These are phyloP conservation scores for Norana najaformis DNA, from an alignment of 2,888 invertebrate genomes.

Conservation along the genomic window DNA sequence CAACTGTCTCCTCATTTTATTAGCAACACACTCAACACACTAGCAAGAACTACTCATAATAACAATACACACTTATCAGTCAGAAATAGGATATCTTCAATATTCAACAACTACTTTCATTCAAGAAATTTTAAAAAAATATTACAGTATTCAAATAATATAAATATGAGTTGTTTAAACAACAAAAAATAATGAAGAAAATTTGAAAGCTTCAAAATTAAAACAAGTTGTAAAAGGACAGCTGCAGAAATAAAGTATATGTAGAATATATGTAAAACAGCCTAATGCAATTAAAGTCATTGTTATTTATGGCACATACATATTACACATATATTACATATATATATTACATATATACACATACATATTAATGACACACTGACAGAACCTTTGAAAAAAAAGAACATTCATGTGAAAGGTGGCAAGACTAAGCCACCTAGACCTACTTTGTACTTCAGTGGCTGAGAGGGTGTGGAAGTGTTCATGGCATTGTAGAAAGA, in stretches of 20 bases:
- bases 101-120: not conserved
- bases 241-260: not conserved
- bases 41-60: not conserved
- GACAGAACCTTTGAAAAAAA: too few species aligned
- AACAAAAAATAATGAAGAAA: not conserved
- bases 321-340: too few species aligned
- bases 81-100: not conserved
- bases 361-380: not conserved
- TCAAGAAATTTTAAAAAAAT: not conserved
- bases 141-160: not conserved
- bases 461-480: conserved; percentile 48
- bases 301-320: too few species aligned
- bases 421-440: not conserved
- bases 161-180: not conserved
- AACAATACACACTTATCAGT: not conserved
- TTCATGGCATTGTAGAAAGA: conserved; percentile 48
- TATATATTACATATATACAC: too few species aligned
- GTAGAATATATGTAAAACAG: not conserved
- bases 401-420: too few species aligned
- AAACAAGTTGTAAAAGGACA: not conserved
- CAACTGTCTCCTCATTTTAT: not conserved
- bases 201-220: not conserved
- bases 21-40: not conserved
- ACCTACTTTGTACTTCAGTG: conserved; percentile 43
- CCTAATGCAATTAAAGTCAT: too few species aligned